Conservation (phyloP, 2,113 vertebrate genomes). For the Riparia riparia region DNA sequence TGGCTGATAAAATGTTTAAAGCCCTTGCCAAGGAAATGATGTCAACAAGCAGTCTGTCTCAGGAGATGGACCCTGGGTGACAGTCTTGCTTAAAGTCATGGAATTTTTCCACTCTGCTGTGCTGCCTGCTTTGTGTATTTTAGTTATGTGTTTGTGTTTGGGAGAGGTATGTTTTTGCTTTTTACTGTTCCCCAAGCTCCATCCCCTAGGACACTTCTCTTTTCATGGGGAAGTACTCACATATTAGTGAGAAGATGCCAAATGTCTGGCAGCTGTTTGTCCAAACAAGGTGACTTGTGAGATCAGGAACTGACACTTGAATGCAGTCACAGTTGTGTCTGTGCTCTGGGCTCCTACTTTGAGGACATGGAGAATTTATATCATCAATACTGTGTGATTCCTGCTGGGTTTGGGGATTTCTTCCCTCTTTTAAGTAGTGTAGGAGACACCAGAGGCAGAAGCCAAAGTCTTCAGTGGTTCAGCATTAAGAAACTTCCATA, state of each 20-base stretch:
- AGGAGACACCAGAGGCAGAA: neutral
- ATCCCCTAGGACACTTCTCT: neutral
- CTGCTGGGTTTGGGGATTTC: neutral
- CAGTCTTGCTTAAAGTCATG: neutral
- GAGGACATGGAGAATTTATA: neutral
- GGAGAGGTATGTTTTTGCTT: neutral
- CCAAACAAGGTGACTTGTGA: neutral
- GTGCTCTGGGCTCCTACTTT: neutral
- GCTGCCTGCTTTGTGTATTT: conserved; percentile 25
- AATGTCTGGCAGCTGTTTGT: neutral
- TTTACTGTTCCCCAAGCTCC: neutral
- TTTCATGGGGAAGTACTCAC: neutral
- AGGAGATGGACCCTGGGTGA: neutral
- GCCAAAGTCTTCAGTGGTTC: neutral
- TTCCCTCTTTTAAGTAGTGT: neutral
- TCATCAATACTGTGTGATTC: neutral
- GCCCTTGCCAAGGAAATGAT: conserved; percentile 42
- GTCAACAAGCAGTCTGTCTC: neutral
- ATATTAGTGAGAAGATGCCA: neutral
- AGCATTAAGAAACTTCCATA: neutral
- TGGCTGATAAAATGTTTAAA: conserved; percentile 50
- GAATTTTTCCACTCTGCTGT: neutral
- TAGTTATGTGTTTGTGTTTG: conserved; percentile 18
- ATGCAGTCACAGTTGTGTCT: neutral
- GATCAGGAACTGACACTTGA: neutral